Conservation (phyloP, 2,113 vertebrate species). For the Meleagris gallopavo region DNA sequence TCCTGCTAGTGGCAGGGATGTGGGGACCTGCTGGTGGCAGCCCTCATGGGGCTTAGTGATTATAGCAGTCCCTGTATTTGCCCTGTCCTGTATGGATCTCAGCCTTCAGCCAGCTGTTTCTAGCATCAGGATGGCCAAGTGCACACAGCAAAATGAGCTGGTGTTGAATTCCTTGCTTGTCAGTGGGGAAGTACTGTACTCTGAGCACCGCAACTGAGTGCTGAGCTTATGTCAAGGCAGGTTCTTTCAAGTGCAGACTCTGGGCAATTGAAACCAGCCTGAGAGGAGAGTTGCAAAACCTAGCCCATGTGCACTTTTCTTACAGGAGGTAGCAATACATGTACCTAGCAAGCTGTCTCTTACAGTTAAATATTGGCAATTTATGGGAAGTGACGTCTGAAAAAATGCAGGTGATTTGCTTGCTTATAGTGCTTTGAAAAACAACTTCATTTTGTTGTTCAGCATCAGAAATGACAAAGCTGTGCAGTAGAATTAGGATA, state of each 20-base stretch:
- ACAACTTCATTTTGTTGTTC: not conserved
- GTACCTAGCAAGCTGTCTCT: not conserved
- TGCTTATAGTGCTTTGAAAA: not conserved
- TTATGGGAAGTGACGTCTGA: not conserved
- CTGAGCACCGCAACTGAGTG: rapidly evolving
- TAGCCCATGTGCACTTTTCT: not conserved
- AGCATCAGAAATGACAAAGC: not conserved
- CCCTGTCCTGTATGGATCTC: not conserved
- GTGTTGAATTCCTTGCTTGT: not conserved
- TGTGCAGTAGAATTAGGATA: not conserved
- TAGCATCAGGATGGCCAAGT: not conserved
- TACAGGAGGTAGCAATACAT: not conserved
- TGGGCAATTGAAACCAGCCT: not conserved
- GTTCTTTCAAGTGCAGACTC: not conserved
- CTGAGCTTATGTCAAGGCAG: rapidly evolving
- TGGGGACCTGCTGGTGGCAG: not conserved
- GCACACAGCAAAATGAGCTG: not conserved
- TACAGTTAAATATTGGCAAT: not conserved
- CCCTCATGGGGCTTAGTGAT: not conserved
- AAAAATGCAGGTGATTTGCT: not conserved
- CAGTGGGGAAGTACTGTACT: not conserved
- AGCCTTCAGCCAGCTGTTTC: not conserved
- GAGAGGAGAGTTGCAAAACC: not conserved
- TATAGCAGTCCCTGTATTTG: not conserved
- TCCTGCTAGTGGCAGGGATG: not conserved